Conservation (phyloP, 2,888 invertebrate species). For the Drosophila tanythrix region DNA sequence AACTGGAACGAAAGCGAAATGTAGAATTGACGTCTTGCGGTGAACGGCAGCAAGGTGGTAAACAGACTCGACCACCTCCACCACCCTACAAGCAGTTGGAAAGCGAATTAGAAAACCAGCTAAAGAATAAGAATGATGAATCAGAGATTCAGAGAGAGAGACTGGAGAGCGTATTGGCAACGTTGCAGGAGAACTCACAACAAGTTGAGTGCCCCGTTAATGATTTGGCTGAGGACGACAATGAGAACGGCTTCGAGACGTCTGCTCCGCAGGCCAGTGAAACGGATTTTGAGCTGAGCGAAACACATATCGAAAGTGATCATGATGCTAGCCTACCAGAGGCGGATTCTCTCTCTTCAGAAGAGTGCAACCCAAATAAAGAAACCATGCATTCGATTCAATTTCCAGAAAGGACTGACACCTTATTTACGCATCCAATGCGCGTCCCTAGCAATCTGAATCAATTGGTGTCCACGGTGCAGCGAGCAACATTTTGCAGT, state of each 20-base stretch:
- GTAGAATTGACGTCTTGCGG: neutral
- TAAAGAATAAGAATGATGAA: neutral
- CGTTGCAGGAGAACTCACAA: conserved; percentile 16
- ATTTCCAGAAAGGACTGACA: neutral
- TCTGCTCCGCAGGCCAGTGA: conserved; percentile 6
- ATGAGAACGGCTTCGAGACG: neutral
- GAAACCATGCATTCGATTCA: fast-evolving
- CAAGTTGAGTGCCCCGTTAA: fast-evolving
- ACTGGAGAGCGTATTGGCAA: conserved; percentile 14
- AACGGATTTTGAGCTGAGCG: neutral
- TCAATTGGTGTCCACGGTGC: conserved; percentile 37
- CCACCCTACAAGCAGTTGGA: neutral
- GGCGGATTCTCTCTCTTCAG: neutral
- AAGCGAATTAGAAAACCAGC: fast-evolving
- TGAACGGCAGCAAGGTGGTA: conserved; percentile 35
- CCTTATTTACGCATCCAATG: neutral
- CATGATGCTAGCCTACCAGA: neutral
- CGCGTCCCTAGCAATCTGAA: conserved; percentile 11
- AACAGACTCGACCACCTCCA: neutral
- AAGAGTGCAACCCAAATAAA: neutral
- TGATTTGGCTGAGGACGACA: neutral
- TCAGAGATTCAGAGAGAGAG: conserved; percentile 14
- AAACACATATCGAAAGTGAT: neutral
- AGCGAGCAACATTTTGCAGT: conserved; percentile 39
- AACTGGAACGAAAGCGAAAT: neutral